These are phyloP conservation scores for Benthosema pterotum DNA, from an alignment of 2,797 vertebrate genomes.

Conservation along the genomic window DNA sequence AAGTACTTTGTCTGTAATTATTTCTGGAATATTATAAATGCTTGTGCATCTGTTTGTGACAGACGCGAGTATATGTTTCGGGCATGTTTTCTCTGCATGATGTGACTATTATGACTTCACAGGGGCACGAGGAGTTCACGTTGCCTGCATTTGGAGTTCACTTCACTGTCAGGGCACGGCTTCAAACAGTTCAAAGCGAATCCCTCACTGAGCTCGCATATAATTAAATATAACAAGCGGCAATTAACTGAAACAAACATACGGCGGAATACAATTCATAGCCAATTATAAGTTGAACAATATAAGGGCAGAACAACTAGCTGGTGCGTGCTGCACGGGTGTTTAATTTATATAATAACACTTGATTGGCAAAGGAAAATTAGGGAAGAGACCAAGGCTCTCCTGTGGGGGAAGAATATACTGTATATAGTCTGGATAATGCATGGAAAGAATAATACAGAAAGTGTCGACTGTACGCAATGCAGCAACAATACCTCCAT, in stretches of 20 bases:
- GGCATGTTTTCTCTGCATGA: no score
- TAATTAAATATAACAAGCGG: conserved; percentile 44
- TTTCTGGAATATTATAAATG: no score
- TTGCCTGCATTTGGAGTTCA: conserved; percentile 11
- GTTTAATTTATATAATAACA: neutral
- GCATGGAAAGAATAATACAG: no score
- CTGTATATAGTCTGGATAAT: no score
- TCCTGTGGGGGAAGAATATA: neutral
- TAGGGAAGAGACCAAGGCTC: neutral
- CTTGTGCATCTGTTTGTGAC: no score
- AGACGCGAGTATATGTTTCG: no score
- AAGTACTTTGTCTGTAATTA: no score
- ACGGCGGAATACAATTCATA: conserved; percentile 38
- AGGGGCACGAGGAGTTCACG: neutral
- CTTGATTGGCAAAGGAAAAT: neutral
- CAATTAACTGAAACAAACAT: conserved; percentile 44
- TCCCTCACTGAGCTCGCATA: conserved; percentile 40
- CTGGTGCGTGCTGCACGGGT: conserved; percentile 8
- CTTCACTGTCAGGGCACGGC: conserved; percentile 10
- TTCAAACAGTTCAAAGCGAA: conserved; percentile 42
- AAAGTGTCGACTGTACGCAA: no score
- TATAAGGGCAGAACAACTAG: conserved; percentile 24
- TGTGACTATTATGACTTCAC: neutral
- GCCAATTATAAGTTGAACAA: conserved; percentile 37
- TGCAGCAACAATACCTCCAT: no score